A percentile compares a stretch with the other conserved stretches of the same genome.
Evolutionary conservation across 2,888 invertebrate genomes (phyloP).

Genomic region (Latrodectus hesperus): DNA sequence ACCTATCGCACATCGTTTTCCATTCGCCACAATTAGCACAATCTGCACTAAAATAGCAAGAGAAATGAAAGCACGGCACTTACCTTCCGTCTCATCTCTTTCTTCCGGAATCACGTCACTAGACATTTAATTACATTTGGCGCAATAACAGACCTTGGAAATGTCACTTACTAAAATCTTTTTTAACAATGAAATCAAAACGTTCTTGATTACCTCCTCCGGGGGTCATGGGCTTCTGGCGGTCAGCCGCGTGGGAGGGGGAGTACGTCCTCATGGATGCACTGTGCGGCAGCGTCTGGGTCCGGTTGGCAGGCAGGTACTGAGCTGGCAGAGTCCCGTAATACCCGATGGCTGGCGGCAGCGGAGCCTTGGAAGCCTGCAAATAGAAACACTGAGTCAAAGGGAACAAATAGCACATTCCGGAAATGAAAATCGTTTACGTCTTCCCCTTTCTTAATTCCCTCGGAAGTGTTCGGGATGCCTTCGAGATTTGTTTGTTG

Average conservation of each 20-base stretch:
- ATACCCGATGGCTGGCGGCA: slow-evolving; percentile 68
- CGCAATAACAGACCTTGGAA: neutral
- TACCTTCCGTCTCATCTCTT: neutral
- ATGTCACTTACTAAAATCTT: neutral
- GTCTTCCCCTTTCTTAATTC: neutral
- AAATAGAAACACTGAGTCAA: slow-evolving; percentile 37
- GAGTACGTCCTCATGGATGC: slow-evolving; percentile 70
- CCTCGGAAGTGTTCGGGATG: too few relatives aligned
- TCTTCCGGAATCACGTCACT: neutral
- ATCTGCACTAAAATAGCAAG: too few relatives aligned
- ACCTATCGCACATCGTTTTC: too few relatives aligned
- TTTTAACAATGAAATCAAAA: neutral
- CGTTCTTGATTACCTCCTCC: slow-evolving; percentile 66
- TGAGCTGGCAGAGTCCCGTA: slow-evolving; percentile 70
- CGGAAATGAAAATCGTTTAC: slow-evolving; percentile 23
- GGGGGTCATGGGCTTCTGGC: slow-evolving; percentile 69
- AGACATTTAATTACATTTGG: neutral
- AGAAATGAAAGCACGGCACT: too few relatives aligned
- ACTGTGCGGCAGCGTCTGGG: slow-evolving; percentile 71
- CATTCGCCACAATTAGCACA: too few relatives aligned
- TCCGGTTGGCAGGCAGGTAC: slow-evolving; percentile 68
- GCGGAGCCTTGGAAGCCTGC: slow-evolving; percentile 64
- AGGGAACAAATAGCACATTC: slow-evolving; percentile 49
- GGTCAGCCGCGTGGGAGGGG: slow-evolving; percentile 66
- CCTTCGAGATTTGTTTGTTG: neutral